These are phyloP conservation scores for Allygus modestus DNA, from an alignment of 2,888 invertebrate genomes.

Conservation along the genomic window DNA sequence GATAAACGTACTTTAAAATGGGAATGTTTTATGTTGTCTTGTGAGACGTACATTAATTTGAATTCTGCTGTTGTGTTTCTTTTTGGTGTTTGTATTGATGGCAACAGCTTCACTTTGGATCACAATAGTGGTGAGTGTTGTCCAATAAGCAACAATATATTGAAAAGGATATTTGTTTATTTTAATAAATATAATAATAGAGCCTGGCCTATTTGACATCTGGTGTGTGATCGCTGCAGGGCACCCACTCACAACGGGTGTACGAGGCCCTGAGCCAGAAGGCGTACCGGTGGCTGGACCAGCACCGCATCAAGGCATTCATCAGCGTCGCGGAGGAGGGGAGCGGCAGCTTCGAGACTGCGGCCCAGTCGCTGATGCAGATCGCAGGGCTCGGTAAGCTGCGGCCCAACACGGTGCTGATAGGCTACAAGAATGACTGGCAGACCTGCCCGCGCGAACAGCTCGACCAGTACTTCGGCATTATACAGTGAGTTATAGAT, in stretches of 20 bases:
- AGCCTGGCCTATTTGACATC: no score
- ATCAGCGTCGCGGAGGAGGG: slow-evolving; percentile 86
- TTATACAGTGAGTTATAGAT: slow-evolving; percentile 88
- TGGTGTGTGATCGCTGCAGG: no score
- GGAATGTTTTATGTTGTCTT: no score
- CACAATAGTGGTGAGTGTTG: no score
- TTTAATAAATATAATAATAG: no score
- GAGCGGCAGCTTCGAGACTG: slow-evolving; percentile 83
- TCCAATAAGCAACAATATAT: no score
- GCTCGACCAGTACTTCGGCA: slow-evolving; percentile 93
- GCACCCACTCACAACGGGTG: slow-evolving; percentile 72
- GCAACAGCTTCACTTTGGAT: no score
- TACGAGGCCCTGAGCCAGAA: slow-evolving; percentile 72
- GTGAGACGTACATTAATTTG: no score
- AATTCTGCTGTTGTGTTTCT: no score
- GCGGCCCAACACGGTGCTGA: slow-evolving; percentile 93
- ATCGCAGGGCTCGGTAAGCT: slow-evolving; percentile 94
- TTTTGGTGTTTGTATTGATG: no score
- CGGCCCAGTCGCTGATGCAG: slow-evolving; percentile 91
- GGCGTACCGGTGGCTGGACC: slow-evolving; percentile 68
- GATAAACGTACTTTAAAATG: no score
- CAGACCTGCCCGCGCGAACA: slow-evolving; percentile 83
- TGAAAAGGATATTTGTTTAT: no score
- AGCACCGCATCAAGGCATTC: slow-evolving; percentile 86
- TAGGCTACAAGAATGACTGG: slow-evolving; percentile 98